Percentiles rank a stretch among this genome's conserved stretches.
phyloP scores from a whole-genome alignment of 2,797 vertebrate genomes.

The Anabacerthia variegaticeps region DNA sequence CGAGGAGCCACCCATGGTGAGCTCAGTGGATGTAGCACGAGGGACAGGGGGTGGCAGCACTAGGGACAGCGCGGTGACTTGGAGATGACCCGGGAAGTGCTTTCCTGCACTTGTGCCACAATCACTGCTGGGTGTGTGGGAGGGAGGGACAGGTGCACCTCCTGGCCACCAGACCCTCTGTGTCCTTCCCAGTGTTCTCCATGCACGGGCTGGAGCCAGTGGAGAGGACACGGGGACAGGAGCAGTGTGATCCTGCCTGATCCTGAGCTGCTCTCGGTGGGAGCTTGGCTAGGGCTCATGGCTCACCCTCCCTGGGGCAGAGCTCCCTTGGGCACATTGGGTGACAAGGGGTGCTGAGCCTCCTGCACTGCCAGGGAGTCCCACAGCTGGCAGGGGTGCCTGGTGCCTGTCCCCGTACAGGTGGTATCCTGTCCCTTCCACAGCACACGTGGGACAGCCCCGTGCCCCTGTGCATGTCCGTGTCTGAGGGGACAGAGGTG shows the following conservation, averaged over 20 bases:
- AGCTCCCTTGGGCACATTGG: fast-evolving
- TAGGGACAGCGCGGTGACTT: not conserved
- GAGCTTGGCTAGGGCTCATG: fast-evolving
- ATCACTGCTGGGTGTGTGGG: fast-evolving
- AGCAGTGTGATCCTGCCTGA: not conserved
- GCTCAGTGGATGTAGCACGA: not conserved
- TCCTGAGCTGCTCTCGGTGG: fast-evolving
- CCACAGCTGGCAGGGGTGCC: not conserved
- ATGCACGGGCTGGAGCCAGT: fast-evolving
- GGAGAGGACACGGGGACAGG: fast-evolving
- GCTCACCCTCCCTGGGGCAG: not conserved
- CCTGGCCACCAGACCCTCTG: too few relatives aligned
- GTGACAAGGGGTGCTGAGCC: not conserved
- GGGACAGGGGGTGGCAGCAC: not conserved
- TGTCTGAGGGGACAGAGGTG: not conserved
- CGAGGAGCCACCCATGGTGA: not conserved
- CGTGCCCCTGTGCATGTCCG: fast-evolving
- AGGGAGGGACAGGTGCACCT: fast-evolving
- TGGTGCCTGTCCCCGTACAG: not conserved
- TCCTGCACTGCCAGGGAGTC: not conserved
- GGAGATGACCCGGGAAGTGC: fast-evolving
- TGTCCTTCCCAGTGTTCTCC: not conserved
- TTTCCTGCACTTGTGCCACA: not conserved
- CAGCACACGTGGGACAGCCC: not conserved
- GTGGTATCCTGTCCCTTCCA: not conserved